Evolutionary conservation across 2,888 invertebrate genomes (phyloP).

Genomic region (Chelonus formosanus): DNA sequence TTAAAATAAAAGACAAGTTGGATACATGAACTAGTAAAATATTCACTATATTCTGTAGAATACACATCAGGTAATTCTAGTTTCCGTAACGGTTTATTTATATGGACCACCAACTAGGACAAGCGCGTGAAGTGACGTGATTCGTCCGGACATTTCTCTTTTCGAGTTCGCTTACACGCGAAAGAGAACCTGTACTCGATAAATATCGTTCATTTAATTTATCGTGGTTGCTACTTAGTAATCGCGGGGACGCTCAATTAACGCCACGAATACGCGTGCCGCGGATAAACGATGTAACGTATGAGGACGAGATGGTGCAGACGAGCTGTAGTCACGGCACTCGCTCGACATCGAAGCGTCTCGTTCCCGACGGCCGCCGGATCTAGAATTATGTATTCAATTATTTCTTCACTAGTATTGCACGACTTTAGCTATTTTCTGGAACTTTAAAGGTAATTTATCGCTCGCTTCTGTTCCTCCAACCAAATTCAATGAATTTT

Average conservation of each 20-base stretch:
- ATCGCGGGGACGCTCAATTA: slow-evolving; percentile 49
- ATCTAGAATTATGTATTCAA: no score
- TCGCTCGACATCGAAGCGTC: not conserved
- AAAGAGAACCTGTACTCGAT: slow-evolving; percentile 45
- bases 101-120: slow-evolving; percentile 51
- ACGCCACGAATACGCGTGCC: slow-evolving; percentile 40
- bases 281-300: slow-evolving; percentile 37
- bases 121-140: slow-evolving; percentile 36
- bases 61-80: slow-evolving; percentile 37
- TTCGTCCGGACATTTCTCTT: slow-evolving; percentile 29
- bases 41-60: not conserved
- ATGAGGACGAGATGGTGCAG: slow-evolving; percentile 34
- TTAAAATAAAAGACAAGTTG: not conserved
- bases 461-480: no score
- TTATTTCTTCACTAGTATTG: no score
- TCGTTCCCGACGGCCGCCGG: slow-evolving; percentile 35
- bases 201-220: slow-evolving; percentile 56
- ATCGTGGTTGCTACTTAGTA: slow-evolving; percentile 53
- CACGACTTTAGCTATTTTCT: no score
- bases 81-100: slow-evolving; percentile 52
- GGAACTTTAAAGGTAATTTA: no score
- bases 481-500: no score
- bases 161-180: slow-evolving; percentile 23
- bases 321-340: slow-evolving; percentile 28
- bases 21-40: slow-evolving; percentile 13